phyloP scores from a whole-genome alignment of 2,888 invertebrate species.

The Lithophane ornitopus region DNA sequence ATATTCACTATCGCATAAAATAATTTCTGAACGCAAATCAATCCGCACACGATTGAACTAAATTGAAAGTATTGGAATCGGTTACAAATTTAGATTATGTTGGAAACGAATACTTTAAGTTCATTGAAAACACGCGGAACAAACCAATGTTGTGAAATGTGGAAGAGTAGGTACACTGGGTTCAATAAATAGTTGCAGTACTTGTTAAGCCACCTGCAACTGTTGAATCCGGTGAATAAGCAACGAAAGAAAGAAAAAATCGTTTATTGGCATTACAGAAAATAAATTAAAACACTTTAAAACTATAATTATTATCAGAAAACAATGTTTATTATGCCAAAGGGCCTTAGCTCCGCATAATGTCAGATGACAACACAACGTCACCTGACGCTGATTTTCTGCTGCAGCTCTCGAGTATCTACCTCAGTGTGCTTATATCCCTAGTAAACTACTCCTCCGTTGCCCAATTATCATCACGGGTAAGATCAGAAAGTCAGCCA shows the following conservation, averaged over 20 bases:
- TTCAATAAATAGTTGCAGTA: no score
- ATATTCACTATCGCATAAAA: conserved; percentile 17
- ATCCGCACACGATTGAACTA: conserved; percentile 17
- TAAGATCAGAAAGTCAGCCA: not conserved
- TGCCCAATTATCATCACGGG: no score
- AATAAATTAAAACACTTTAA: no score
- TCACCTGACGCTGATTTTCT: no score
- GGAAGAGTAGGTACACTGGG: not conserved
- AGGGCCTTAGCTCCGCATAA: no score
- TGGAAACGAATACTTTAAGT: conserved; percentile 38
- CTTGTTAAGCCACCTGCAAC: no score
- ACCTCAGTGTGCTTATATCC: no score
- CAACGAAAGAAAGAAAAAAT: no score
- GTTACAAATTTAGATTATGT: conserved; percentile 25
- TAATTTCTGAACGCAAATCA: conserved; percentile 23
- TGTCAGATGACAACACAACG: no score
- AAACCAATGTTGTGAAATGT: conserved; percentile 3
- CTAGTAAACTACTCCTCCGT: not conserved
- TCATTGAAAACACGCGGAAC: conserved; percentile 15
- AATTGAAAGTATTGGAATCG: conserved; percentile 37
- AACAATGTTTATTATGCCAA: no score
- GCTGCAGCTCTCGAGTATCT: not conserved
- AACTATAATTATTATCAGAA: no score
- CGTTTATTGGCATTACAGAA: no score
- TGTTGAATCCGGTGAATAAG: not conserved